phyloP scores from a whole-genome alignment of 2,797 vertebrate species.

The Apogon talboti region DNA sequence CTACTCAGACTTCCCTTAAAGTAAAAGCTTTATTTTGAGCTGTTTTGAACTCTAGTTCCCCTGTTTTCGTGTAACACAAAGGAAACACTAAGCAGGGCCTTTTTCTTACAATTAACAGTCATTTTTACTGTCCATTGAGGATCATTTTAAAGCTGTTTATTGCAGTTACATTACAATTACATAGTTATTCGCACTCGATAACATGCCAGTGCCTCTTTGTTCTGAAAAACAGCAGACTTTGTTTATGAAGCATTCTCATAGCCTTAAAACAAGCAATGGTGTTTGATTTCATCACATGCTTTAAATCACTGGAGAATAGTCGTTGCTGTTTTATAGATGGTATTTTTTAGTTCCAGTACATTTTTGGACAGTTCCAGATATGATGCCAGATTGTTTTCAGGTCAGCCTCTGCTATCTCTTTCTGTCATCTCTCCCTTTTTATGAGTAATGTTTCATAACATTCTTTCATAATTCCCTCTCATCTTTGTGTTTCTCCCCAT shows the following conservation, averaged over 20 bases:
- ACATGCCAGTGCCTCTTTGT: constrained; percentile 13
- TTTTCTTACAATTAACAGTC: constrained; percentile 3
- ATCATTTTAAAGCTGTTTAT: not conserved
- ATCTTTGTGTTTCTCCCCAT: constrained; percentile 25
- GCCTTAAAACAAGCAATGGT: not conserved
- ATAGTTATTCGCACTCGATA: constrained; percentile 1
- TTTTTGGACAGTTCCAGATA: constrained; percentile 8
- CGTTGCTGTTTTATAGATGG: not conserved
- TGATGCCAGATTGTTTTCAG: not conserved
- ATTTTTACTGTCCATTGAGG: not conserved
- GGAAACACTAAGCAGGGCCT: constrained; percentile 40
- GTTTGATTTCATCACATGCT: constrained; percentile 31
- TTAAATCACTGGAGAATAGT: not conserved
- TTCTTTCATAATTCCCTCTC: not conserved
- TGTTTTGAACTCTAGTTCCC: constrained; percentile 37
- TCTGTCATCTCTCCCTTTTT: not conserved
- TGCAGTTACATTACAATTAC: not conserved
- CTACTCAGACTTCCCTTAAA: constrained; percentile 67
- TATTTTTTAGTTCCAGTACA: constrained; percentile 9
- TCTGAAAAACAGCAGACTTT: constrained; percentile 18
- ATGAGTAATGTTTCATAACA: not conserved
- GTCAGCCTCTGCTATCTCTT: not conserved
- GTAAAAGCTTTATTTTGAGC: constrained; percentile 58
- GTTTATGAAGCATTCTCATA: constrained; percentile 6
- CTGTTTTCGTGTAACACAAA: constrained; percentile 47